Evolutionary conservation across 2,113 vertebrate genomes (phyloP).

Genomic region (Charina bottae): DNA sequence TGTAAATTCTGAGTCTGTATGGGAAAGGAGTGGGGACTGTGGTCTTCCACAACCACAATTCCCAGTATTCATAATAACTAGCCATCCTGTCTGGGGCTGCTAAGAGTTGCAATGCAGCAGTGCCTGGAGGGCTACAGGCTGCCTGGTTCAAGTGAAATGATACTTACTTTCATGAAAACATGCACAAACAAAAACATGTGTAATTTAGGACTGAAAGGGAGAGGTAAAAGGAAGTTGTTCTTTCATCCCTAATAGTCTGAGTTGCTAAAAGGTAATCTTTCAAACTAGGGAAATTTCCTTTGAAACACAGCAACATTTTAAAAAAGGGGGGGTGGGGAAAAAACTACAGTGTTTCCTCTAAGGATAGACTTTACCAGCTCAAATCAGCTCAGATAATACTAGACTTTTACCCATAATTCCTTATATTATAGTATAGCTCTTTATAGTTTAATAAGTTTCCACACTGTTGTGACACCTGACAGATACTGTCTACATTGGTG

Average conservation of each 20-base stretch:
- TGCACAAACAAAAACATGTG: not conserved
- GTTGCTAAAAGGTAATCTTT: not conserved
- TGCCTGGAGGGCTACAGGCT: not conserved
- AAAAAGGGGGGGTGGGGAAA: slow-evolving; percentile 9
- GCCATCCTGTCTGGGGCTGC: not conserved
- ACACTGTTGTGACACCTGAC: slow-evolving; percentile 71
- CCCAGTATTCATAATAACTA: not conserved
- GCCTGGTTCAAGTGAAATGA: not conserved
- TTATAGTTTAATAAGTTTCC: slow-evolving; percentile 57
- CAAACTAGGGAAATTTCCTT: not conserved
- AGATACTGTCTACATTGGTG: slow-evolving; percentile 52
- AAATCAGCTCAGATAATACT: slow-evolving; percentile 20
- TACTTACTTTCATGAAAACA: not conserved
- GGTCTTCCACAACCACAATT: not conserved
- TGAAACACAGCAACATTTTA: not conserved
- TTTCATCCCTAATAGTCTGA: not conserved
- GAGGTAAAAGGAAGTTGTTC: not conserved
- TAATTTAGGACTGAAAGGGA: not conserved
- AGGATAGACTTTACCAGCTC: not conserved
- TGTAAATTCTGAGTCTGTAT: not conserved
- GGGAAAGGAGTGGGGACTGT: not conserved
- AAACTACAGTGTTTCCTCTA: not conserved
- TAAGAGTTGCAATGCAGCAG: not conserved
- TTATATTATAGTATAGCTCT: slow-evolving; percentile 51
- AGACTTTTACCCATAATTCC: slow-evolving; percentile 22